Evolutionary conservation across 2,113 vertebrate genomes (phyloP).

Genomic region (Rafetus swinhoei): DNA sequence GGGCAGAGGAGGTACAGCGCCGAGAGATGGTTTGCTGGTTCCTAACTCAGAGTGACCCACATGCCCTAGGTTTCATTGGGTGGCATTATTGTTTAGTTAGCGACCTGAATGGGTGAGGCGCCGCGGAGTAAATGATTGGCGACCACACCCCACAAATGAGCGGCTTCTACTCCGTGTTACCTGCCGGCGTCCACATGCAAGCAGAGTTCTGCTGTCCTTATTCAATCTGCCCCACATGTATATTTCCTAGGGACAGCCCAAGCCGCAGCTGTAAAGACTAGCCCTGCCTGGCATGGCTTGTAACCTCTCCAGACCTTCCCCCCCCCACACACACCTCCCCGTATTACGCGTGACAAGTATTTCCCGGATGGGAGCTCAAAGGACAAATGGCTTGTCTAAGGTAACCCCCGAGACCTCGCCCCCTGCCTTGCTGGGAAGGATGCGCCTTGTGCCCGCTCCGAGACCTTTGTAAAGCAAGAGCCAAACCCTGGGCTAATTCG

Average conservation of each 20-base stretch:
- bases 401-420: neutral
- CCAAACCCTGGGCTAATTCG: conserved; percentile 48
- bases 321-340: neutral
- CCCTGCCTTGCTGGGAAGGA: neutral
- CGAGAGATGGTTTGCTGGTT: neutral
- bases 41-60: neutral
- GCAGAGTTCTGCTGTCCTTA: neutral
- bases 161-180: neutral
- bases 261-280: neutral
- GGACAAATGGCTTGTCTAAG: conserved; percentile 13
- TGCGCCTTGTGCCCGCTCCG: neutral
- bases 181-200: neutral
- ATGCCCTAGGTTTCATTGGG: neutral
- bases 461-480: neutral
- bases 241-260: neutral
- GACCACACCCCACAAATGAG: neutral
- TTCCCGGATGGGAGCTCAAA: neutral
- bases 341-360: neutral
- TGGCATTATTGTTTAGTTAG: neutral
- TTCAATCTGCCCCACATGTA: neutral
- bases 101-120: neutral
- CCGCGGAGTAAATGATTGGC: neutral
- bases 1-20: neutral
- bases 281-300: neutral
- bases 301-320: neutral